Percentiles rank a stretch among this genome's conserved stretches.
phyloP scores from a whole-genome alignment of 2,797 vertebrate genomes.

The Centroberyx gerrardi region DNA sequence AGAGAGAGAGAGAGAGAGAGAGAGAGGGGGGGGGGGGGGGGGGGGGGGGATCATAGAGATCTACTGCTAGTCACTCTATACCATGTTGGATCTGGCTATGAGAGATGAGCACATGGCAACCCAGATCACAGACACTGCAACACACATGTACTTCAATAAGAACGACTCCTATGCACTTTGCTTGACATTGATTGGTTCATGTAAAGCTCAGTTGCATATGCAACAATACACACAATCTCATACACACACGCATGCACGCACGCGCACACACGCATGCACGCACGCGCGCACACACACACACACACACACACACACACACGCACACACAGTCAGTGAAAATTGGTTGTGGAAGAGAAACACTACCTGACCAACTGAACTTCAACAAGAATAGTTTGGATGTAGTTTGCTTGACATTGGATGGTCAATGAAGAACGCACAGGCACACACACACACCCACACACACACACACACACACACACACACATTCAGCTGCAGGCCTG shows the following conservation, averaged over 20 bases:
- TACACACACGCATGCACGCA: conserved; percentile 14
- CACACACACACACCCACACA: conserved; percentile 25
- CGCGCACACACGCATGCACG: not conserved
- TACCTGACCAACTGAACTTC: conserved; percentile 45
- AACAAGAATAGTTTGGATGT: conserved; percentile 1
- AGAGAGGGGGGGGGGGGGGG: too few species aligned
- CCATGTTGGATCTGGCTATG: too few species aligned
- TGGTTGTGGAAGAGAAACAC: conserved; percentile 31
- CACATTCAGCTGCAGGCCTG: conserved; percentile 62
- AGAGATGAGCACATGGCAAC: too few species aligned
- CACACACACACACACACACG: not conserved
- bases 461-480: conserved; percentile 17
- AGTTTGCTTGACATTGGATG: conserved; percentile 22
- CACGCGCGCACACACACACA: not conserved
- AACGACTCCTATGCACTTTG: too few species aligned
- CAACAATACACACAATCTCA: too few species aligned
- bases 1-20: conserved; percentile 9
- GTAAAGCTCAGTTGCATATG: too few species aligned
- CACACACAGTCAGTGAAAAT: not conserved
- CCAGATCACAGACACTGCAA: not conserved
- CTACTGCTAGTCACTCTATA: too few species aligned
- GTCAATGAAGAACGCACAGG: conserved; percentile 30
- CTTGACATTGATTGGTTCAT: too few species aligned
- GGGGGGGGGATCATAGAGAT: not conserved
- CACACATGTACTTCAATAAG: not conserved